A percentile compares a stretch with the other conserved stretches of the same genome.
phyloP scores from a whole-genome alignment of 2,797 vertebrate species.

The Artibeus lituratus region DNA sequence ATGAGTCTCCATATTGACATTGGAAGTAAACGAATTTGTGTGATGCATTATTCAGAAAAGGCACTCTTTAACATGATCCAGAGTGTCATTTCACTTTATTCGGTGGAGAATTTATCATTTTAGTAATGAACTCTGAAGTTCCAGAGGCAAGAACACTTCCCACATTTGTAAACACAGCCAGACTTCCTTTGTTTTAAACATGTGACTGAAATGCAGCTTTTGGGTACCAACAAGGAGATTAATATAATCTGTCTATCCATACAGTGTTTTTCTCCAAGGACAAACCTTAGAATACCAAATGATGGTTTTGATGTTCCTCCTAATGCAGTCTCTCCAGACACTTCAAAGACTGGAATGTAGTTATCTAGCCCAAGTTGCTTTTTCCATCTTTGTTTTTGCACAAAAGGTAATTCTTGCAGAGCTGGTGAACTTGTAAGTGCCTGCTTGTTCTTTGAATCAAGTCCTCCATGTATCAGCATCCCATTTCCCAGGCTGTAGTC shows the following conservation, averaged over 20 bases:
- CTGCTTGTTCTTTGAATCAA: neutral
- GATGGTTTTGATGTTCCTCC: too few species aligned
- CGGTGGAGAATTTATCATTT: slow-evolving; percentile 32
- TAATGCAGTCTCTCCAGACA: neutral
- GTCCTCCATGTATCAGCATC: neutral
- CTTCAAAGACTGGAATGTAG: neutral
- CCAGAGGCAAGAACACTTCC: neutral
- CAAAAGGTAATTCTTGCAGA: neutral
- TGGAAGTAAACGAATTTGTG: neutral
- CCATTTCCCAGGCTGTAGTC: neutral
- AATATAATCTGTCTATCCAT: slow-evolving; percentile 1
- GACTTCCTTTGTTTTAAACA: slow-evolving; percentile 4
- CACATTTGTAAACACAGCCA: neutral
- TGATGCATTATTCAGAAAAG: slow-evolving; percentile 10
- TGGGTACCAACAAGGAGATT: neutral
- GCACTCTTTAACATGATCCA: neutral
- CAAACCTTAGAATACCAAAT: neutral
- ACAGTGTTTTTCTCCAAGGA: neutral
- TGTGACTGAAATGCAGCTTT: neutral
- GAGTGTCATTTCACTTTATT: neutral
- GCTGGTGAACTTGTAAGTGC: neutral
- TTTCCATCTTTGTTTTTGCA: neutral
- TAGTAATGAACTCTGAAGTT: neutral
- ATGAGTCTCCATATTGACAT: neutral
- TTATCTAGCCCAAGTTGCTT: neutral